phyloP scores from a whole-genome alignment of 2,797 vertebrate species.

The Tympanoctomys barrerae region DNA sequence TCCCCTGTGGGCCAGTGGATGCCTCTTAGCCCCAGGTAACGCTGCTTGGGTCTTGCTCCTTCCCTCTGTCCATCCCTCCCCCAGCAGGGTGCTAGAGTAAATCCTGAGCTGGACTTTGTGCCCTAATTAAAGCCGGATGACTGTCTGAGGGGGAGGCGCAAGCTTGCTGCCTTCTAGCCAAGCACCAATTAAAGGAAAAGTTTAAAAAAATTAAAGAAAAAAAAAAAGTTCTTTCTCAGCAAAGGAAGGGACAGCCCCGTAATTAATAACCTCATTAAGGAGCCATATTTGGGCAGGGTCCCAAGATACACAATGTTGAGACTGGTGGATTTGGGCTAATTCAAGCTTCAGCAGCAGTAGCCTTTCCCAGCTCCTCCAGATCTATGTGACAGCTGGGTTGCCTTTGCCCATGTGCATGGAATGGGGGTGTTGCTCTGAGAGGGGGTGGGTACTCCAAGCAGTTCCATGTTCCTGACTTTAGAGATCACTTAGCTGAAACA shows the following conservation, averaged over 20 bases:
- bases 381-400: constrained; percentile 66
- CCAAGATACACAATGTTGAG: constrained; percentile 81
- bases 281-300: constrained; percentile 88
- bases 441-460: neutral
- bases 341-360: neutral
- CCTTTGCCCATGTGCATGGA: neutral
- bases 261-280: constrained; percentile 89
- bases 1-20: neutral
- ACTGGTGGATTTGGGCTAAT: constrained; percentile 83
- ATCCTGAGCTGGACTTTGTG: constrained; percentile 53
- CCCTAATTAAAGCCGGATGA: constrained; percentile 68
- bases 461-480: neutral
- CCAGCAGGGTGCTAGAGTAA: constrained; percentile 53
- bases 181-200: constrained; percentile 85
- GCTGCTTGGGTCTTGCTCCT: neutral
- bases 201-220: constrained; percentile 62
- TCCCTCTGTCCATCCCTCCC: neutral
- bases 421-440: neutral
- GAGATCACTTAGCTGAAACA: constrained; percentile 8
- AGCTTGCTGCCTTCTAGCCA: constrained; percentile 80
- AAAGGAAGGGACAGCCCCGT: constrained; percentile 84
- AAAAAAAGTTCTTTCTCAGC: constrained; percentile 82
- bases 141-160: constrained; percentile 16
- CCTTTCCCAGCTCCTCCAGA: neutral
- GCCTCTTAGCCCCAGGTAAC: neutral